phyloP scores from a whole-genome alignment of 2,888 invertebrate species.

The Pyrocoelia pectoralis region DNA sequence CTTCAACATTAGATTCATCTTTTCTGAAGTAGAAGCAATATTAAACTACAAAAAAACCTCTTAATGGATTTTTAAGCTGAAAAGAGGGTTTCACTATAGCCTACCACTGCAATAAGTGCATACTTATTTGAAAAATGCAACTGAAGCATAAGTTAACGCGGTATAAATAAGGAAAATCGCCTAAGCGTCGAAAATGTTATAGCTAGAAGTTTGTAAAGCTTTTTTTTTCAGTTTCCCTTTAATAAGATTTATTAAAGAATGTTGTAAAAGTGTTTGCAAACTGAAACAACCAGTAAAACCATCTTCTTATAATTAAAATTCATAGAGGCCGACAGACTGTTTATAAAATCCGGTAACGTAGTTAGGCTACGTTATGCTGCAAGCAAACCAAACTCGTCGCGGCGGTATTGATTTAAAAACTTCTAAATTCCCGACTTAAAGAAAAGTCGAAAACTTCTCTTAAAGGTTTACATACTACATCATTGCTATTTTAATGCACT shows the following conservation, averaged over 20 bases:
- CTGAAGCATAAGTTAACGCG: neutral
- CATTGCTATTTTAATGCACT: conserved; percentile 43
- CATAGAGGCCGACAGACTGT: conserved; percentile 45
- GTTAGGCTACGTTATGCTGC: conserved; percentile 36
- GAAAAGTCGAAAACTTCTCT: conserved; percentile 44
- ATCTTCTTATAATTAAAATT: conserved; percentile 48
- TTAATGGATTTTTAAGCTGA: neutral
- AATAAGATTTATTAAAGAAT: conserved; percentile 34
- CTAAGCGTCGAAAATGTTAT: conserved; percentile 20
- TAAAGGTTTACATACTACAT: conserved; percentile 46
- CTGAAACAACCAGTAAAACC: conserved; percentile 36
- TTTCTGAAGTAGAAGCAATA: neutral
- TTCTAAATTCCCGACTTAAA: conserved; percentile 48
- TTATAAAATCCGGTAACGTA: conserved; percentile 45
- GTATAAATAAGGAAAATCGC: neutral
- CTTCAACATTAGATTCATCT: neutral
- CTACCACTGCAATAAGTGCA: no score
- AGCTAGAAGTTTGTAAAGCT: conserved; percentile 16
- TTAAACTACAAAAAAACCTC: neutral
- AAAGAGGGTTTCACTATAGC: neutral
- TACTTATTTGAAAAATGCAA: neutral
- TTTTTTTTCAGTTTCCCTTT: conserved; percentile 12
- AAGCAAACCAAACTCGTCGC: conserved; percentile 35
- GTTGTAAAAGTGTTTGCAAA: conserved; percentile 31
- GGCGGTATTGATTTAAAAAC: conserved; percentile 51